phyloP scores from a whole-genome alignment of 2,113 vertebrate genomes.

The Rhineura floridana region DNA sequence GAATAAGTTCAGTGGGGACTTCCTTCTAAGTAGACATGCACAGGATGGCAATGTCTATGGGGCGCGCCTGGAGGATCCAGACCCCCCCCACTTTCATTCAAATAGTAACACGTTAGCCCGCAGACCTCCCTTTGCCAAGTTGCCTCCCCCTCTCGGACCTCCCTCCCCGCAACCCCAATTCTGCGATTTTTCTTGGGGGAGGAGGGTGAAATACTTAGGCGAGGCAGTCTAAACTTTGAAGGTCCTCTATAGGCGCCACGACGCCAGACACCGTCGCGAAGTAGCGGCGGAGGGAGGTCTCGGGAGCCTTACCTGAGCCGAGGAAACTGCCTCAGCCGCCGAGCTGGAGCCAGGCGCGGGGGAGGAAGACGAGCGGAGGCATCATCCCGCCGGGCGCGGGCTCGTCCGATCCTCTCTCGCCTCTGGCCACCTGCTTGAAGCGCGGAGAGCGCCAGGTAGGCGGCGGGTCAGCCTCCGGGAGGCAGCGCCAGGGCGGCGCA shows the following conservation, averaged over 20 bases:
- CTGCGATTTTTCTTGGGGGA: too few species aligned
- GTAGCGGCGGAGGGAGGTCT: not conserved
- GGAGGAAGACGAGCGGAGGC: not conserved
- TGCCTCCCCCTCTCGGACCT: not conserved
- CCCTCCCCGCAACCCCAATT: too few species aligned
- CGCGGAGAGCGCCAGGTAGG: not conserved
- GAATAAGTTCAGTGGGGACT: too few species aligned
- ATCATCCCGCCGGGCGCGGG: slow-evolving; percentile 30
- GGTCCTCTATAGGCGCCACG: not conserved
- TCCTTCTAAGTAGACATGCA: too few species aligned
- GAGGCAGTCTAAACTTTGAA: not conserved
- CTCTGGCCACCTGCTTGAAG: not conserved
- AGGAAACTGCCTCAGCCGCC: slow-evolving; percentile 48
- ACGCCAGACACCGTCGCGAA: not conserved
- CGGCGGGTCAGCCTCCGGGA: not conserved
- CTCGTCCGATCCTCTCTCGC: not conserved
- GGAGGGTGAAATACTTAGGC: not conserved
- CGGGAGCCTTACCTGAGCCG: slow-evolving; percentile 46
- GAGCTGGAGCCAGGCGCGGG: slow-evolving; percentile 38
- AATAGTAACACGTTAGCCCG: not conserved
- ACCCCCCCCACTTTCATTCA: not conserved
- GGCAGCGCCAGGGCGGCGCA: slow-evolving; percentile 5
- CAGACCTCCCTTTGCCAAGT: not conserved
- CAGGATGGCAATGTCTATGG: not conserved
- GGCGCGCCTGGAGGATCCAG: not conserved